phyloP scores from a whole-genome alignment of 2,888 invertebrate genomes.

The Punctoribates punctum region DNA sequence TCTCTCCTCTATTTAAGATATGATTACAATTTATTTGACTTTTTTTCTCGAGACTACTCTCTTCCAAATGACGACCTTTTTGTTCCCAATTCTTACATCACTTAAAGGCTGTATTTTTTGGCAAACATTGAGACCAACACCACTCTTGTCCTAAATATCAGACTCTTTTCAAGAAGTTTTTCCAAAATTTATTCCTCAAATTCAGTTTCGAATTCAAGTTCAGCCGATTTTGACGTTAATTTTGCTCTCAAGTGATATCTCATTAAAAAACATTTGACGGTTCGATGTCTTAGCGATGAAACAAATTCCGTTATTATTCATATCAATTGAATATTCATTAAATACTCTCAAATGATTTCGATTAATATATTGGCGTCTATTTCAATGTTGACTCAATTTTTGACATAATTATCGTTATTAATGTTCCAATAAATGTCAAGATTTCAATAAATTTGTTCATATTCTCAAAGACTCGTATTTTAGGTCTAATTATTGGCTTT shows the following conservation, averaged over 20 bases:
- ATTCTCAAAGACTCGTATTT: neutral
- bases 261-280: neutral
- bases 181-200: conserved; percentile 1
- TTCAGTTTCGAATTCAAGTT: conserved; percentile 34
- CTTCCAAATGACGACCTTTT: conserved; percentile 27
- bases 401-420: neutral
- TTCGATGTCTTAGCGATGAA: too few relatives aligned
- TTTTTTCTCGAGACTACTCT: conserved; percentile 24
- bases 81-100: conserved; percentile 36
- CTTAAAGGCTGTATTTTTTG: conserved; percentile 26
- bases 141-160: conserved; percentile 29
- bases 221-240: conserved; percentile 5
- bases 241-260: neutral
- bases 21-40: conserved; percentile 30
- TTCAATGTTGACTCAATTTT: neutral
- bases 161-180: conserved; percentile 11
- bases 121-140: conserved; percentile 31
- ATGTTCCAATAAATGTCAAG: too few relatives aligned
- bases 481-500: neutral
- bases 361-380: neutral
- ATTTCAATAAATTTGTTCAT: neutral
- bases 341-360: neutral
- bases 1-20: neutral
- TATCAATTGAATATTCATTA: neutral
- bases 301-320: too few relatives aligned